Evolutionary conservation across 2,113 vertebrate genomes (phyloP), one percentile per base, ranked within the genome.

Genomic region (Hydrolagus affinis): DNA sequence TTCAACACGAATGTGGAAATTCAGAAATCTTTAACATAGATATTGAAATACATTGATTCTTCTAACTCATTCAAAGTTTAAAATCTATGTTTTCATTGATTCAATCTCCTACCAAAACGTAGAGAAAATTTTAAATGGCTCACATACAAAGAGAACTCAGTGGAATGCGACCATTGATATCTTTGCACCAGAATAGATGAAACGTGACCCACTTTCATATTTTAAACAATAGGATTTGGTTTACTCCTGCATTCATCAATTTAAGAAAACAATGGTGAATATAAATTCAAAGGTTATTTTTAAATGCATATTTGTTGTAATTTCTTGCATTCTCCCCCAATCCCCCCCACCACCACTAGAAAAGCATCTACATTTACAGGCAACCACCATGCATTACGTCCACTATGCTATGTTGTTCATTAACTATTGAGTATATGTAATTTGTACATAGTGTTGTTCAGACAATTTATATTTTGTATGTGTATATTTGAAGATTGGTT

Each of bases 401-500:
- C 60, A 64, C 77, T 64, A 23, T 62, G 14, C 12, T 30, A 25
- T 19, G 25, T 60, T 64, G 59, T 80, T 25, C 23, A 80, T 64
- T 80, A 25, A 83, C 23, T 64, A 83, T 83, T 19, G 64, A 66
- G 44, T 44, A 83, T 83, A 21, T 83, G 57, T 83, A 32, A 44
- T 32, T 66, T 83, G 78, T 83, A 83, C 78, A 83, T 80, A 80
- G 59, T 59, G 23, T 78, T 68, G 66, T 68, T 62, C 11, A 32
- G 64, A 25, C 77, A 7, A 14, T 83, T 83, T 66, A 83, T 83
- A 80, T 83, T 83, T 83, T 44, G 66, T 83, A 75, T 75, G 62
- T 83, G 78, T 66, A 66, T 83, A 83, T 83, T 83, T 83, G n/a
- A 30, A 68, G 21, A 17, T 62, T 64, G 77, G 78, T 83, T 83